These are phyloP conservation scores for Leptopilina syphax DNA, from an alignment of 2,888 invertebrate species.

Conservation along the genomic window DNA sequence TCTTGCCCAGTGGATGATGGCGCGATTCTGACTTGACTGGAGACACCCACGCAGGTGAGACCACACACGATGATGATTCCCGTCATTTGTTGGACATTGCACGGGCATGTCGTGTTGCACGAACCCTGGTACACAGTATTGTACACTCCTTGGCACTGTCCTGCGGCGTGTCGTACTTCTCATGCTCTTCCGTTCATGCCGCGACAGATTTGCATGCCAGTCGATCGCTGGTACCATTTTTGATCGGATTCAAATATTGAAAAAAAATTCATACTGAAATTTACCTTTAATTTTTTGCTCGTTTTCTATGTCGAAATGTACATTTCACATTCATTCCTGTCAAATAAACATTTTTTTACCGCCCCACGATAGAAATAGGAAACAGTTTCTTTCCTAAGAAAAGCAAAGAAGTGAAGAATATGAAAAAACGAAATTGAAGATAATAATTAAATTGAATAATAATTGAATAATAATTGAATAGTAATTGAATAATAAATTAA, in stretches of 20 bases:
- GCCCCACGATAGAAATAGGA: no score
- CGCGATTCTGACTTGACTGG: conserved; percentile 53
- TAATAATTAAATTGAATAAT: no score
- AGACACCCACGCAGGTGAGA: conserved; percentile 73
- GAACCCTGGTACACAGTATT: conserved; percentile 67
- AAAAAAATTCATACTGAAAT: neutral
- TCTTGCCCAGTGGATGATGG: conserved; percentile 42
- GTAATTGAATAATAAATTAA: no score
- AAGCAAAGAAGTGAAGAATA: no score
- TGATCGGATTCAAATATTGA: neutral
- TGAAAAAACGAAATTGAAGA: no score
- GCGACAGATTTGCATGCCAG: conserved; percentile 64
- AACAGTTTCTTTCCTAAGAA: no score
- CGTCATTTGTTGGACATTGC: conserved; percentile 75
- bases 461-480: no score
- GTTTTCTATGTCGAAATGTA: no score
- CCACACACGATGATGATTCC: conserved; percentile 74
- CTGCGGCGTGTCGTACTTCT: conserved; percentile 68
- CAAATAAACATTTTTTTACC: no score
- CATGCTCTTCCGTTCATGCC: conserved; percentile 61
- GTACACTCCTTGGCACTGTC: conserved; percentile 71
- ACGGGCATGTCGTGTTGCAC: conserved; percentile 70
- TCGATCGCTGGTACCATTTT: conserved; percentile 48
- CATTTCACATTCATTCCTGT: no score
- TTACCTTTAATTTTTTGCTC: no score